A percentile compares a stretch with the other conserved stretches of the same genome.
These are phyloP conservation scores for Mimachlamys varia DNA, from an alignment of 2,888 invertebrate species.

Conservation along the genomic window DNA sequence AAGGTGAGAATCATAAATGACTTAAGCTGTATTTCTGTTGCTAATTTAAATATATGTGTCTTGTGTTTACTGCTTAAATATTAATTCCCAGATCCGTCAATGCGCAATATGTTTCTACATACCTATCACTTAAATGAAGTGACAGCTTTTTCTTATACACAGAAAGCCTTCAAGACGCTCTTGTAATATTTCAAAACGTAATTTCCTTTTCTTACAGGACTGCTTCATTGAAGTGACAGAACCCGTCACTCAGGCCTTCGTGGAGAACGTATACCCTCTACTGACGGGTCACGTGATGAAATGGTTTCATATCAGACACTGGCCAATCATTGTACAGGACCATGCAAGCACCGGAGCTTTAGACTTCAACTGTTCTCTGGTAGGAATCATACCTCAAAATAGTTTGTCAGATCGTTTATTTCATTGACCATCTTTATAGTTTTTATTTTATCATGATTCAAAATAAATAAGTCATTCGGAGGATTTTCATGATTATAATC, in stretches of 20 bases:
- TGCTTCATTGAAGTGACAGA: neutral
- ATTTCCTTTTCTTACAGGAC: neutral
- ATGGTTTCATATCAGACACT: neutral
- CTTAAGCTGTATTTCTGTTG: no score
- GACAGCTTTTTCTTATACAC: no score
- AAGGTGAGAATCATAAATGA: neutral
- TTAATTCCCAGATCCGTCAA: no score
- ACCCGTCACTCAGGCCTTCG: neutral
- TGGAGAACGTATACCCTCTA: neutral
- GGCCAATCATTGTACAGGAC: neutral
- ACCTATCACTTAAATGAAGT: no score
- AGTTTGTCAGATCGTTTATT: neutral
- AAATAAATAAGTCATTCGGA: no score
- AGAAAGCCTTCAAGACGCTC: no score
- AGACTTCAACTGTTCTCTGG: constrained; percentile 14
- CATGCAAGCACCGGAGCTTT: neutral
- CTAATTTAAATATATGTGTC: no score
- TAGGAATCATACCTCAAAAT: neutral
- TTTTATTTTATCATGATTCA: neutral
- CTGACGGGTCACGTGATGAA: neutral
- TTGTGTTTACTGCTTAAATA: no score
- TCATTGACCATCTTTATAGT: neutral
- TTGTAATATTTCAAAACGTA: no score
- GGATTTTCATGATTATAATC: no score
- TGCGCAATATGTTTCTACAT: no score